Evolutionary conservation across 2,113 vertebrate species (phyloP), one percentile per base, ranked within the genome.

Genomic region (Falco punctatus): DNA sequence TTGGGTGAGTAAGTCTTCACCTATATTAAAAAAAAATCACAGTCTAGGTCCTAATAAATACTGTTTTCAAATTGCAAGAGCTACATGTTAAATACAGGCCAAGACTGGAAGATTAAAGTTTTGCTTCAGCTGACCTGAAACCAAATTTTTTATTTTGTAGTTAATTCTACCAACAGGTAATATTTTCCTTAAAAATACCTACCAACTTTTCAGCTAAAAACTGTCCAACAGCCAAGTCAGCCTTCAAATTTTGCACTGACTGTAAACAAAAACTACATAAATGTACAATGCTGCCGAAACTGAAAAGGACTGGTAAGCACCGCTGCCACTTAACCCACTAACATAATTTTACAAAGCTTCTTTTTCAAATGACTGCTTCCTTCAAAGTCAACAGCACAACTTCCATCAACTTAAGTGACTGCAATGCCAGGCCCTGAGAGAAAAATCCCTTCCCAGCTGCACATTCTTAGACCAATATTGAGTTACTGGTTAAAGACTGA

Each of bases 31-130:
- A 11, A 44, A 32, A 11, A 59, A 65, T 54, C 46, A 88, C 40
- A 82, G 51, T 87, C 73, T 88, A 93, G 58, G 42, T 86, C 49
- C 64, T 81, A 84, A 51, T 92, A 66, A 95, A 95, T 79, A 95
- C 83, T 94, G 87, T 51, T 62, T 83, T 64, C 66, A 78, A 87
- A 90, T 15, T 66, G 28, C 51, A 92, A 84, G 72, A 92, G 40
- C 44, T 82, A 89, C 28, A 15, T 66, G 54, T 46, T 89, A 94
- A 94, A 75, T 80, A 72, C 52, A 48, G 66, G 58, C 16, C 58
- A 87, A 79, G 64, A 85, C 54, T 69, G 38, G 40, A 87, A 95
- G 24, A 94, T 35, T 72, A 64, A 91, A 95, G 23, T 89, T 81
- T 79, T 85, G 22, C n/a, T 70, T 72, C 48, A 94, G 58, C 42